phyloP scores from a whole-genome alignment of 2,797 vertebrate genomes.

The Neopelma chrysocephalum region DNA sequence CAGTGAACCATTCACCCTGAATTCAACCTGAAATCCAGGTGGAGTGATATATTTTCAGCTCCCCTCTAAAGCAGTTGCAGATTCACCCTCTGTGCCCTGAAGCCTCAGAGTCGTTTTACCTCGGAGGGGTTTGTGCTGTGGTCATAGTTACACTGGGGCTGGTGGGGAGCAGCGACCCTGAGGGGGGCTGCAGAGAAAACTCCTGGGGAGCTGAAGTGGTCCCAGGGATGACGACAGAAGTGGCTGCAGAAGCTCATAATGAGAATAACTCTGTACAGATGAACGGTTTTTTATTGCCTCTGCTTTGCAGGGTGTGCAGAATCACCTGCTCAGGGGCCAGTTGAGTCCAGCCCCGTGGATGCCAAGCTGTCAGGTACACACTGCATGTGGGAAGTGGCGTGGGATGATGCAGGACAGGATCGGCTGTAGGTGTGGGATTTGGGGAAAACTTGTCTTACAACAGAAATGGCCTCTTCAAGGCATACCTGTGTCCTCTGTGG shows the following conservation, averaged over 20 bases:
- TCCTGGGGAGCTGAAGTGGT: not conserved
- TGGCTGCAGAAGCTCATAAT: fast-evolving
- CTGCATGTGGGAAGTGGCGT: fast-evolving
- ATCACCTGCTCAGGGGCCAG: not conserved
- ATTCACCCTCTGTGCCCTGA: fast-evolving
- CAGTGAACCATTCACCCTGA: not conserved
- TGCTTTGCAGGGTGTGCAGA: not conserved
- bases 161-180: fast-evolving
- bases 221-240: fast-evolving
- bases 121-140: not conserved
- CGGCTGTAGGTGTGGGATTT: not conserved
- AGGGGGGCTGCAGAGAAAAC: not conserved
- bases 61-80: not conserved
- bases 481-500: not conserved
- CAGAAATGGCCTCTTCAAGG: not conserved
- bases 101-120: not conserved
- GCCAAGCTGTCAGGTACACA: fast-evolving
- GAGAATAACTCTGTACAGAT: not conserved
- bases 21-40: not conserved
- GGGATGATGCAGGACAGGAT: not conserved
- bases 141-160: not conserved
- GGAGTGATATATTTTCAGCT: not conserved
- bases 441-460: not conserved
- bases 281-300: not conserved
- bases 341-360: fast-evolving